Evolutionary conservation across 2,797 vertebrate species (phyloP).

Genomic region (Silurus lanzhouensis): DNA sequence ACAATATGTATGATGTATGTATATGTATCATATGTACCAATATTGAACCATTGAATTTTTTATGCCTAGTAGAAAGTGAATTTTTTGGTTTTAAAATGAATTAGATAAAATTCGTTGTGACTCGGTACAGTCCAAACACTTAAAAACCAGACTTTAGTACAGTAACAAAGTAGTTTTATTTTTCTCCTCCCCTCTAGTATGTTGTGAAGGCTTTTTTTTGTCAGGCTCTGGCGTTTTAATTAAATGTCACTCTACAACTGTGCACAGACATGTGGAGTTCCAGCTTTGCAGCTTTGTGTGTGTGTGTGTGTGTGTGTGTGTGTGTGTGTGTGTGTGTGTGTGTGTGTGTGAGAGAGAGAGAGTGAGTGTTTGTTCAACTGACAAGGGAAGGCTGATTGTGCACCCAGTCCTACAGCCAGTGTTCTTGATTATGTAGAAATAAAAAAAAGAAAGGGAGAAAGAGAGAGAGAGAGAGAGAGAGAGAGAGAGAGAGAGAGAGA

Average conservation of each 20-base stretch:
- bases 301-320: background rate
- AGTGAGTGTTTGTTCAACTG: constrained; percentile 5
- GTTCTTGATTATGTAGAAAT: background rate
- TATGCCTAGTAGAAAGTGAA: background rate
- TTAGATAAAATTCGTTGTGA: too few species aligned
- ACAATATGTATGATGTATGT: too few species aligned
- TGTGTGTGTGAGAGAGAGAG: background rate
- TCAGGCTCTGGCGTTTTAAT: background rate
- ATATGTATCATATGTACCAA: background rate
- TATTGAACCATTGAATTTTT: background rate
- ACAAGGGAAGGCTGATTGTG: constrained; percentile 11
- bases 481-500: background rate
- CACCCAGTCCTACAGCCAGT: background rate
- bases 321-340: constrained; percentile 7
- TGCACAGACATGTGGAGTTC: background rate
- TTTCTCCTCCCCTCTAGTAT: background rate
- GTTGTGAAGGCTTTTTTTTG: background rate
- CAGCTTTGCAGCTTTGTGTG: background rate
- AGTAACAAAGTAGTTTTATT: background rate
- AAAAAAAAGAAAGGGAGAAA: background rate
- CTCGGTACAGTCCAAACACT: background rate
- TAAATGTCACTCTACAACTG: constrained; percentile 13
- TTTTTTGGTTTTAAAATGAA: background rate
- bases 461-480: background rate
- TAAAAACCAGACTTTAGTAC: background rate